phyloP scores from a whole-genome alignment of 2,797 vertebrate species.

The Microctenopoma stevenorrisi region DNA sequence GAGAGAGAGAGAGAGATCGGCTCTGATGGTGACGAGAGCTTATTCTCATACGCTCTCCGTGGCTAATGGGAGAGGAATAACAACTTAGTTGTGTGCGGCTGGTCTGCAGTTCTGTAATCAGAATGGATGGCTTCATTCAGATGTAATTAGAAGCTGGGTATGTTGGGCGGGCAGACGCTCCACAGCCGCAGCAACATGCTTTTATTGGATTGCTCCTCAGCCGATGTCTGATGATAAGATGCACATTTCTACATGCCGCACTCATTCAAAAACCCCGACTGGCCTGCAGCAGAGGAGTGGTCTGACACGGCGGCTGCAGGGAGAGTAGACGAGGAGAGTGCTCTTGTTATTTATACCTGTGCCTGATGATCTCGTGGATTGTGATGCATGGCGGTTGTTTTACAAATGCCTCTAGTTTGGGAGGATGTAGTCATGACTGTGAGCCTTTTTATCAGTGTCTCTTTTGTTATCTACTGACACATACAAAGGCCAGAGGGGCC shows the following conservation, averaged over 20 bases:
- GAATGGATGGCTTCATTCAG: constrained; percentile 72
- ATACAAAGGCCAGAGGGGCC: constrained; percentile 5
- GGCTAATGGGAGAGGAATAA: constrained; percentile 75
- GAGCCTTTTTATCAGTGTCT: background rate
- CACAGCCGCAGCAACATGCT: constrained; percentile 55
- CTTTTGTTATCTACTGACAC: background rate
- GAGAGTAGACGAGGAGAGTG: constrained; percentile 16
- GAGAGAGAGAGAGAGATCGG: constrained; percentile 25
- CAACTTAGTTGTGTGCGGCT: constrained; percentile 73
- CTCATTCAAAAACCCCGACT: constrained; percentile 47
- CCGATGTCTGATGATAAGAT: constrained; percentile 50
- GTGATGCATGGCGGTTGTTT: constrained; percentile 41
- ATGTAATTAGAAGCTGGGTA: constrained; percentile 64
- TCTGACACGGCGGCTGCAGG: constrained; percentile 4
- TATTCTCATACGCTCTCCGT: constrained; percentile 46
- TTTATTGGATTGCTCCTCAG: constrained; percentile 68
- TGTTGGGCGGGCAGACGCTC: constrained; percentile 39
- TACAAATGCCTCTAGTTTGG: constrained; percentile 27
- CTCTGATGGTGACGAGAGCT: constrained; percentile 24
- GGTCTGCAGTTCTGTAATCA: constrained; percentile 68
- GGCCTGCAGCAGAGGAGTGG: constrained; percentile 4
- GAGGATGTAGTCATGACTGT: constrained; percentile 9
- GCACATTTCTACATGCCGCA: constrained; percentile 27
- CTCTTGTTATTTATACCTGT: constrained; percentile 31
- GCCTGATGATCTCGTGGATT: constrained; percentile 9